phyloP scores from a whole-genome alignment of 2,888 invertebrate genomes.

The Apodemia duryi region DNA sequence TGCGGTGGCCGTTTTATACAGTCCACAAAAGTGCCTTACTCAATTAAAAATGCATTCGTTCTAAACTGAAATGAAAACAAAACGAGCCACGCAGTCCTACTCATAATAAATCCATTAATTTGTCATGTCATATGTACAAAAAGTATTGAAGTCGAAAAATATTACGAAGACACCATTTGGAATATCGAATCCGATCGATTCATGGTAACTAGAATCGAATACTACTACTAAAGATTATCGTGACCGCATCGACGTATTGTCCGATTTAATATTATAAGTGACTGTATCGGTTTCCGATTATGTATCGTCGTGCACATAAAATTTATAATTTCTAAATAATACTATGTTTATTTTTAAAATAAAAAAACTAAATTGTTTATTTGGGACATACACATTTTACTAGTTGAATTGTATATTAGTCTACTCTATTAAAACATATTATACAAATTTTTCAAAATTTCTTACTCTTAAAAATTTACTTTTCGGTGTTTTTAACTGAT shows the following conservation, averaged over 20 bases:
- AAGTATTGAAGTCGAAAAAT: slow-evolving; percentile 52
- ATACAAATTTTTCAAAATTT: not conserved
- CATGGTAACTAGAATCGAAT: slow-evolving; percentile 65
- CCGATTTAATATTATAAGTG: slow-evolving; percentile 65
- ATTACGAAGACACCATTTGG: slow-evolving; percentile 50
- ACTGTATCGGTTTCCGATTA: slow-evolving; percentile 44
- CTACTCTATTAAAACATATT: no score
- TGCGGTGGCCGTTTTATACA: slow-evolving; percentile 76
- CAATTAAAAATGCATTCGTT: slow-evolving; percentile 80
- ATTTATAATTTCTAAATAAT: not conserved
- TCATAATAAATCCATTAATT: slow-evolving; percentile 79
- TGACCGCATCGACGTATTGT: slow-evolving; percentile 60
- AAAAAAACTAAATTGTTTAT: no score
- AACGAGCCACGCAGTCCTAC: slow-evolving; percentile 62
- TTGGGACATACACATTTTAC: no score
- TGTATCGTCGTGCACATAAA: slow-evolving; percentile 45
- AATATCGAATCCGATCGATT: slow-evolving; percentile 46
- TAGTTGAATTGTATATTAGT: no score
- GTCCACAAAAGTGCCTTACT: slow-evolving; percentile 77
- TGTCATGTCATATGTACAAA: slow-evolving; percentile 77
- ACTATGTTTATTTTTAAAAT: no score
- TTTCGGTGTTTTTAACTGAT: no score
- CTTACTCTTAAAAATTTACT: no score
- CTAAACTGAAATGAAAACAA: slow-evolving; percentile 68
- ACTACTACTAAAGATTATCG: slow-evolving; percentile 63